Evolutionary conservation across 1,140 invertebrate species (phyloP).

Genomic region (Gryon sp.): DNA sequence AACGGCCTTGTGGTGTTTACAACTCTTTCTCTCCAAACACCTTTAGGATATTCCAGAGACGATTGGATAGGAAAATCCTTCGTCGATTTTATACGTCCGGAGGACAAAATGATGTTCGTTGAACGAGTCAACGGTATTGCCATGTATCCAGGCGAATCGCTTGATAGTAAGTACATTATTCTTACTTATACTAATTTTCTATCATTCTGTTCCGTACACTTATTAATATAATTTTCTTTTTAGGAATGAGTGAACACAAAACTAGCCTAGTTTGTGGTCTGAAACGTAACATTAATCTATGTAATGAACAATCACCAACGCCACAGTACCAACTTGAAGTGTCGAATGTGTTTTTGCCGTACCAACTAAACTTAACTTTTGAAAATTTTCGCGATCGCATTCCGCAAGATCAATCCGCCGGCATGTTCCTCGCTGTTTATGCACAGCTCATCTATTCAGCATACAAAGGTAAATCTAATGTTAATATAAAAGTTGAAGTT

Average conservation of each 20-base stretch:
- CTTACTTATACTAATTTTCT: too few species aligned
- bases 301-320: slow-evolving; percentile 38
- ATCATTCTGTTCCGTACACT: background rate
- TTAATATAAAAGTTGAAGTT: too few species aligned
- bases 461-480: slow-evolving; percentile 83
- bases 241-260: slow-evolving; percentile 67
- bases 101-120: slow-evolving; percentile 84
- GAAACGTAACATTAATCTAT: slow-evolving; percentile 79
- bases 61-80: slow-evolving; percentile 92
- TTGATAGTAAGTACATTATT: slow-evolving; percentile 38
- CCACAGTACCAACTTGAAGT: slow-evolving; percentile 61
- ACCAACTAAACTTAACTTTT: slow-evolving; percentile 86
- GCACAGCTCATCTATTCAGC: slow-evolving; percentile 86
- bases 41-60: slow-evolving; percentile 89
- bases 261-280: slow-evolving; percentile 74
- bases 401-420: slow-evolving; percentile 71
- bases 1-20: slow-evolving; percentile 90
- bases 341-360: slow-evolving; percentile 85
- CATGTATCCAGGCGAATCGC: slow-evolving; percentile 33
- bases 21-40: slow-evolving; percentile 84
- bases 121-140: slow-evolving; percentile 80
- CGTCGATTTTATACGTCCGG: slow-evolving; percentile 91
- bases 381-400: slow-evolving; percentile 80
- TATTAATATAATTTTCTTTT: slow-evolving; percentile 6
- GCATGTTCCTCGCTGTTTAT: slow-evolving; percentile 85